phyloP scores from a whole-genome alignment of 1,140 invertebrate genomes.

The Solenopsis invicta region DNA sequence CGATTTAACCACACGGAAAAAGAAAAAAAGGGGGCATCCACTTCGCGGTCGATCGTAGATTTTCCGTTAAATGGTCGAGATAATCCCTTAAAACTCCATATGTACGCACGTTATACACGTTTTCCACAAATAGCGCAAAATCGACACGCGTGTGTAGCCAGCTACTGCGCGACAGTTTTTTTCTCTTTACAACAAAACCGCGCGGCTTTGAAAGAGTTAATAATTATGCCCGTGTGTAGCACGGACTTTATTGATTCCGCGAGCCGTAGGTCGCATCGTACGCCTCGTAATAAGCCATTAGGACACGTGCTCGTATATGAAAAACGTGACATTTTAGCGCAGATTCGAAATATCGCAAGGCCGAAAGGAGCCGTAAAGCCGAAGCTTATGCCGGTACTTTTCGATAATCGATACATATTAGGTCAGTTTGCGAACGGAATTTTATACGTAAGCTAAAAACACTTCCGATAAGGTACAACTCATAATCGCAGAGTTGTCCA shows the following conservation, averaged over 20 bases:
- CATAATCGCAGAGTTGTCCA: not conserved
- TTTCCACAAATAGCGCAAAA: constrained; percentile 48
- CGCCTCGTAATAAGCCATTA: constrained; percentile 42
- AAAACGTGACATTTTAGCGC: constrained; percentile 30
- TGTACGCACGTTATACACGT: constrained; percentile 12
- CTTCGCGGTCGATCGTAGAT: constrained; percentile 20
- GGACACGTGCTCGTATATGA: constrained; percentile 37
- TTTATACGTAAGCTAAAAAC: constrained; percentile 13
- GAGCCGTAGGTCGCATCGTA: constrained; percentile 1
- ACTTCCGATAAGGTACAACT: not conserved
- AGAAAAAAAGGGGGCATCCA: not conserved
- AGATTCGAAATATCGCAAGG: not conserved
- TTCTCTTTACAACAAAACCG: constrained; percentile 38
- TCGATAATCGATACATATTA: constrained; percentile 44
- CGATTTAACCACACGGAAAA: constrained; percentile 24
- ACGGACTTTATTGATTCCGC: constrained; percentile 46
- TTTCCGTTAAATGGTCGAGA: constrained; percentile 36
- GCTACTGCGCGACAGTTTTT: constrained; percentile 25
- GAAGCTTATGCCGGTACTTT: constrained; percentile 12
- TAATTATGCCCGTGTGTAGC: constrained; percentile 46
- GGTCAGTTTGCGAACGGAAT: constrained; percentile 15
- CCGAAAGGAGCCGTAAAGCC: not conserved
- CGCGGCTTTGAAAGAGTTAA: constrained; percentile 52
- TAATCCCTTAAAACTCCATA: constrained; percentile 42
- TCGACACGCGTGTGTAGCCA: not conserved